phyloP scores from a whole-genome alignment of 1,140 invertebrate species.

The Cotesia typhae region DNA sequence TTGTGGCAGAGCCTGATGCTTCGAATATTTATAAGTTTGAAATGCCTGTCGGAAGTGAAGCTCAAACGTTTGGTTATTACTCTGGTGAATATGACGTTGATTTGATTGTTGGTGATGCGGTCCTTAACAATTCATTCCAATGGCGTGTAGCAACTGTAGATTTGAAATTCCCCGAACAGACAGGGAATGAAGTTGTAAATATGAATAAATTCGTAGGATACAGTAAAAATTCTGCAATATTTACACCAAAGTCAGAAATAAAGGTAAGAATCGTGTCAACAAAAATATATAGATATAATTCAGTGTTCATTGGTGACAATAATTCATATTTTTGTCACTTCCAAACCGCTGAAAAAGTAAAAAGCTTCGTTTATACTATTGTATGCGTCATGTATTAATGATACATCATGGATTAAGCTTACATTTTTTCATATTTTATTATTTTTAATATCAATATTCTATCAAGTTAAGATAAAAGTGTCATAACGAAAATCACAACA shows the following conservation, averaged over 20 bases:
- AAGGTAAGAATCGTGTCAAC: slow-evolving; percentile 63
- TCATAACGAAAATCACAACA: slow-evolving; percentile 2
- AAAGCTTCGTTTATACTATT: neutral
- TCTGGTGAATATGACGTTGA: slow-evolving; percentile 86
- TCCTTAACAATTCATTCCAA: slow-evolving; percentile 87
- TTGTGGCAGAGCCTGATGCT: slow-evolving; percentile 90
- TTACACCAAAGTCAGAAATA: slow-evolving; percentile 83
- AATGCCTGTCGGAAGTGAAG: slow-evolving; percentile 82
- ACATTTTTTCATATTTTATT: neutral
- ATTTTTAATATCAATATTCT: too few relatives aligned
- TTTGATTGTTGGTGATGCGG: slow-evolving; percentile 89
- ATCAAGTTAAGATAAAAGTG: too few relatives aligned
- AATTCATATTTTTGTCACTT: slow-evolving; percentile 51
- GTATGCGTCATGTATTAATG: too few relatives aligned
- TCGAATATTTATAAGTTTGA: slow-evolving; percentile 90
- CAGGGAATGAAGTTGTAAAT: slow-evolving; percentile 50
- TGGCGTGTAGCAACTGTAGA: slow-evolving; percentile 84
- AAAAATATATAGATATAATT: slow-evolving; percentile 25
- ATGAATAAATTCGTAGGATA: slow-evolving; percentile 57
- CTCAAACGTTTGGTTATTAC: slow-evolving; percentile 80
- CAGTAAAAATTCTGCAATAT: slow-evolving; percentile 58
- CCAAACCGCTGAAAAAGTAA: slow-evolving; percentile 60
- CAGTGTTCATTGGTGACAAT: slow-evolving; percentile 61
- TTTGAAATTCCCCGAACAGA: slow-evolving; percentile 74
- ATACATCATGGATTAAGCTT: neutral